phyloP scores from a whole-genome alignment of 2,888 invertebrate species.

The Agapostemon virescens region DNA sequence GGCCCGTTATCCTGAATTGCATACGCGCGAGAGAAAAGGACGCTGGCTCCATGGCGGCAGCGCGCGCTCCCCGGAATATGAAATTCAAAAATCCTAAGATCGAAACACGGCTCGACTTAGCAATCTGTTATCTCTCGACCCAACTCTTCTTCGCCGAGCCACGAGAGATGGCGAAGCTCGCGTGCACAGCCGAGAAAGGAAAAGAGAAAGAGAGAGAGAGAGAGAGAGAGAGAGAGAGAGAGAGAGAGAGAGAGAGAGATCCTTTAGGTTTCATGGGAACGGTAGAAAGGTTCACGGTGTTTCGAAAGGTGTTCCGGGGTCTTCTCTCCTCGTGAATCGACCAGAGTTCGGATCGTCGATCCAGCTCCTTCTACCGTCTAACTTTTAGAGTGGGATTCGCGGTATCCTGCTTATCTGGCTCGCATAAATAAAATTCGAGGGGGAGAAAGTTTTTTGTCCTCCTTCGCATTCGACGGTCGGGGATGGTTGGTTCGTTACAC shows the following conservation, averaged over 20 bases:
- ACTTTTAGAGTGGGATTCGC: constrained; percentile 63
- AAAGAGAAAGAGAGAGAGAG: no score
- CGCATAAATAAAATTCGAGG: constrained; percentile 62
- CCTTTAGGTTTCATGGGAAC: constrained; percentile 4
- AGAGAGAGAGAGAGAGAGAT: not conserved
- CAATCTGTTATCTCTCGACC: constrained; percentile 6
- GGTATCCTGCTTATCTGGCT: constrained; percentile 57
- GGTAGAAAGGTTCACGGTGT: not conserved
- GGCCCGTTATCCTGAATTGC: constrained; percentile 57
- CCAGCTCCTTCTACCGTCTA: constrained; percentile 29
- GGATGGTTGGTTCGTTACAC: constrained; percentile 46
- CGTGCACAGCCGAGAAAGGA: no score
- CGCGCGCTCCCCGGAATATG: constrained; percentile 57
- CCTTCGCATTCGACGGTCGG: constrained; percentile 12
- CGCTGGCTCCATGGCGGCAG: constrained; percentile 8
- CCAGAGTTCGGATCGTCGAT: constrained; percentile 39
- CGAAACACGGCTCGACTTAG: constrained; percentile 32
- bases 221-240: not conserved
- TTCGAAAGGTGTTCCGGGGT: constrained; percentile 17
- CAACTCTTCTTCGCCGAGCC: not conserved
- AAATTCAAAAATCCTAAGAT: constrained; percentile 63
- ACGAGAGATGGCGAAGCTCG: not conserved
- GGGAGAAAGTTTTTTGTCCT: constrained; percentile 35
- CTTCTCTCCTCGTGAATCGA: constrained; percentile 30
- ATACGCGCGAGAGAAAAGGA: constrained; percentile 45